Evolutionary conservation across 2,113 vertebrate genomes (phyloP), one percentile per base, ranked within the genome.

Genomic region (Coptodon bakossiorum): DNA sequence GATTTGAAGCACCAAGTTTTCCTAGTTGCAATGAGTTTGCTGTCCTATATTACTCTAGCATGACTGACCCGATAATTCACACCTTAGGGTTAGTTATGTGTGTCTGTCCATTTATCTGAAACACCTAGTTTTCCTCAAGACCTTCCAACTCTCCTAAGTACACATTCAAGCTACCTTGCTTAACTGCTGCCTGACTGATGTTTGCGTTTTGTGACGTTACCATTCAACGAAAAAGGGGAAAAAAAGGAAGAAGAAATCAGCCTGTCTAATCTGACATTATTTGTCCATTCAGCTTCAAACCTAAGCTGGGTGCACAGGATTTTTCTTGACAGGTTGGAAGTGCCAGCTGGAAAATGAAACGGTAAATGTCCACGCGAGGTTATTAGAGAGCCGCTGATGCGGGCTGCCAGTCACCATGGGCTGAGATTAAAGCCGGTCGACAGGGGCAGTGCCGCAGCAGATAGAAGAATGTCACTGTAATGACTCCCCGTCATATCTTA

Each of bases 391-490:
- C 52, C 8, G 45, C 61, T 45, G 87, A 88, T 86, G 88, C 53
- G 71, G 87, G 56, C 91, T 90, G 93, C 86, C 94, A 94, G 89
- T 96, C 94, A 92, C 82, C 50, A 66, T 3, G 34, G 27, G 76
- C 87, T 89, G 88, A 94, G 95, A 94, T 93, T 93, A 93, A 92
- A 93, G 87, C 81, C 4, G 27, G 34, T 73, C 53, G 91, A 93
- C 88, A 24, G 92, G 84, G 85, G 89, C 92, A 90, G 84, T 13
- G 38, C 73, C 4, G 13, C 29, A 19, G 83, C 76, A 92, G 90
- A 93, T 80, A 92, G 92, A 94, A 92, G 85, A 91, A 95, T 94
- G 93, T 94, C 93, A 86, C 79, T 66, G 85, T 92, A 94, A 94
- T 94, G 93, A 93, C 82, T 95, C 84, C 71, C 83, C 6, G 24